Conservation (phyloP, 2,113 vertebrate species). For the Hydrochoerus hydrochaeris region DNA sequence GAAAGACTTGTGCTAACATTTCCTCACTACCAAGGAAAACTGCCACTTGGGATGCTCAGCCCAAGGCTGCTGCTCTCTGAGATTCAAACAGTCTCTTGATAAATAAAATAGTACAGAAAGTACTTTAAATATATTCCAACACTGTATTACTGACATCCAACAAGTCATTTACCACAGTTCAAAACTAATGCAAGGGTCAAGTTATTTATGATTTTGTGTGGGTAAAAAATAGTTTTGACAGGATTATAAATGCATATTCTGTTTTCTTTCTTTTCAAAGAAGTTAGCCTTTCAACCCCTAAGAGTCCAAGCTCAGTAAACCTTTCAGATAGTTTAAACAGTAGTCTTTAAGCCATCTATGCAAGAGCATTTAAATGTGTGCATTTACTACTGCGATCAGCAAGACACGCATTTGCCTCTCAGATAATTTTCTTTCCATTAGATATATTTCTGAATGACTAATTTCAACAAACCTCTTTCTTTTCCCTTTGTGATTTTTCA, state of each 20-base stretch:
- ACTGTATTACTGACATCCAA: not conserved
- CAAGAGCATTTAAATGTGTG: not conserved
- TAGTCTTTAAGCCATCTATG: not conserved
- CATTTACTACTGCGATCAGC: not conserved
- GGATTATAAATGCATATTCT: not conserved
- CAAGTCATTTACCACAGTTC: not conserved
- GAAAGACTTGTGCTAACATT: too few species aligned
- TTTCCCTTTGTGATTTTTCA: not conserved
- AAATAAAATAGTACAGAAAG: not conserved
- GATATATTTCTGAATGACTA: not conserved
- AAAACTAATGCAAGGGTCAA: not conserved
- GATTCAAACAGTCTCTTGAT: too few species aligned
- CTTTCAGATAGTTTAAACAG: not conserved
- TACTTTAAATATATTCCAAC: not conserved
- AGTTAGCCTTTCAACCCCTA: not conserved
- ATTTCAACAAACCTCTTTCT: not conserved
- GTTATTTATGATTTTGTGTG: not conserved
- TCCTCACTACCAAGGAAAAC: not conserved
- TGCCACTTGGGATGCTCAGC: rapidly evolving
- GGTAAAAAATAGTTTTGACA: not conserved
- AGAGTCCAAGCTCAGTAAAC: not conserved
- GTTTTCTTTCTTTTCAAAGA: not conserved
- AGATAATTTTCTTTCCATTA: not conserved
- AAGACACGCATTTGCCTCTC: not conserved
- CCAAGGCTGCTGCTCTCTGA: not conserved